A percentile compares a stretch with the other conserved stretches of the same genome.
These are phyloP conservation scores for Aphelenchoides besseyi DNA, from an alignment of 1,140 invertebrate species.

Conservation along the genomic window DNA sequence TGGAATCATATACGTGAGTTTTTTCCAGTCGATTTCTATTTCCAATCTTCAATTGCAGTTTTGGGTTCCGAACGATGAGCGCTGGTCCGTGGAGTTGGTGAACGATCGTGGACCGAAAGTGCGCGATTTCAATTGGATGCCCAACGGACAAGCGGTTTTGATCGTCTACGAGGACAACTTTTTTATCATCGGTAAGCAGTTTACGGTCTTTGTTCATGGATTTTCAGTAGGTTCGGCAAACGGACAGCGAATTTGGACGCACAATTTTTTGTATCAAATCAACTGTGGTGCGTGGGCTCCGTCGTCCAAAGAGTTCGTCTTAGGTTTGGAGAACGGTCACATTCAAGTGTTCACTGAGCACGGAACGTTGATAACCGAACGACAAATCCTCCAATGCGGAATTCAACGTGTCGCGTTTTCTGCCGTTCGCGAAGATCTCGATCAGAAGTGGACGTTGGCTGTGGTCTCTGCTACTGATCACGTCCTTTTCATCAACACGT, in stretches of 20 bases:
- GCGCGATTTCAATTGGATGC: conserved; percentile 91
- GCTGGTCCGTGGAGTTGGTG: conserved; percentile 97
- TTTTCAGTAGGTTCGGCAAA: conserved; percentile 75
- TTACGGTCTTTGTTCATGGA: background rate
- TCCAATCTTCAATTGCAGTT: too few species aligned
- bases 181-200: conserved; percentile 55
- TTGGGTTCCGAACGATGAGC: conserved; percentile 96
- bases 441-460: conserved; percentile 56
- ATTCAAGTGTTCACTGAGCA: conserved; percentile 60
- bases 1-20: conserved; percentile 95
- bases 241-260: conserved; percentile 95
- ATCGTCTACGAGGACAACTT: conserved; percentile 79
- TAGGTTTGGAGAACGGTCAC: conserved; percentile 50
- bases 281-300: conserved; percentile 96
- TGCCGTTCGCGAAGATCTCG: conserved; percentile 28
- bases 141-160: conserved; percentile 93
- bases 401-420: conserved; percentile 47
- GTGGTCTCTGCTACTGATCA: conserved; percentile 50
- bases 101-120: conserved; percentile 75
- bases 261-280: conserved; percentile 87
- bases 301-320: conserved; percentile 81
- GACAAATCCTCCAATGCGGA: conserved; percentile 42
- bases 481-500: conserved; percentile 56
- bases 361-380: conserved; percentile 53
- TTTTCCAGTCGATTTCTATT: too few species aligned